These are phyloP conservation scores for Chalcis sispes DNA, from an alignment of 2,888 invertebrate genomes.

Conservation along the genomic window DNA sequence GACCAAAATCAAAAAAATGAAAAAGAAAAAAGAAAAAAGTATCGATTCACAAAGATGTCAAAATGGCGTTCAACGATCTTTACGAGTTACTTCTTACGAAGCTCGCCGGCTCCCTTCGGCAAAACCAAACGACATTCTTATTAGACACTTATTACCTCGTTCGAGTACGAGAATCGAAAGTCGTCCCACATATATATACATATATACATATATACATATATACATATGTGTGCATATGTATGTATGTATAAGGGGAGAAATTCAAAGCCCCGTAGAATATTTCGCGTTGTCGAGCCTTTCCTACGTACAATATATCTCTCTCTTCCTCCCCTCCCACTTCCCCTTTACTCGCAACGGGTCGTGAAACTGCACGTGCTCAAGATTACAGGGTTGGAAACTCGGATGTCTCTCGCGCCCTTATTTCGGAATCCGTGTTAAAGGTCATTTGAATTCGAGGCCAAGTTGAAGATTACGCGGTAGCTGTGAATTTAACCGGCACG, in stretches of 20 bases:
- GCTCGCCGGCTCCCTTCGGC: not conserved
- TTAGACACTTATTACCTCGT: slow-evolving; percentile 63
- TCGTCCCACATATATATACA: no score
- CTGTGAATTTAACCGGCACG: slow-evolving; percentile 10
- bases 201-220: no score
- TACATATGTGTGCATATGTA: no score
- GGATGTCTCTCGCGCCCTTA: slow-evolving; percentile 61
- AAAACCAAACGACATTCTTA: slow-evolving; percentile 57
- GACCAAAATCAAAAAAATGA: not conserved
- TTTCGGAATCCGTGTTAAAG: slow-evolving; percentile 65
- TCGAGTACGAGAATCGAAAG: slow-evolving; percentile 1
- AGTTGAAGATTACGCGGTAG: slow-evolving; percentile 61
- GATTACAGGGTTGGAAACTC: slow-evolving; percentile 69
- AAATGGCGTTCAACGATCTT: slow-evolving; percentile 16
- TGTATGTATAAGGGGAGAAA: no score
- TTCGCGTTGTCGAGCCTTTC: no score
- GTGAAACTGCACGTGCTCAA: slow-evolving; percentile 69
- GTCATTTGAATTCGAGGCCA: slow-evolving; percentile 70
- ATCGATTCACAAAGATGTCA: slow-evolving; percentile 16
- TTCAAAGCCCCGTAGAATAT: no score
- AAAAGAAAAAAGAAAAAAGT: not conserved
- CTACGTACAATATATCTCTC: no score
- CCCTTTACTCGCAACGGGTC: slow-evolving; percentile 56
- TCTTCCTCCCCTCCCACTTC: slow-evolving; percentile 56
- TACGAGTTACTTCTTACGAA: slow-evolving; percentile 12